Evolutionary conservation across 2,888 invertebrate genomes (phyloP), one percentile per base, ranked within the genome.

Genomic region (Stenchaetothrips biformis): DNA sequence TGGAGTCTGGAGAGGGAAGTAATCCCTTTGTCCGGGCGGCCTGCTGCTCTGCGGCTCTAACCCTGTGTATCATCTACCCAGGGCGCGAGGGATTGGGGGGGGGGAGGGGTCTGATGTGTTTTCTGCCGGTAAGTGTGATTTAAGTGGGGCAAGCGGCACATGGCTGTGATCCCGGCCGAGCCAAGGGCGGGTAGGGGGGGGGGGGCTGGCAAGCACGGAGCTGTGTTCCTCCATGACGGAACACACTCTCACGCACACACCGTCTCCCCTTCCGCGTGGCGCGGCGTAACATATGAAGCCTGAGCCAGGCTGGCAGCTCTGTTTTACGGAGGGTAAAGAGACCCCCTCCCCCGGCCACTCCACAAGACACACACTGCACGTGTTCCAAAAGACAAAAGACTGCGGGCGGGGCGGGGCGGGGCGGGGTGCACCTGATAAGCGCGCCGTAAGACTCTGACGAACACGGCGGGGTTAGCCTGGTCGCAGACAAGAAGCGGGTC

Each of bases 331-430:
- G 80, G 82, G 83, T 13, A 83, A 82, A 37, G 81, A 82, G 11
- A 82, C 83, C 47, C 82, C 83, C 21, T 83, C 83, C 18, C 82
- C 83, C 81, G 83, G 59, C 82, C 82, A 7, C 81, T 82, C 78
- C 80, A 82, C 59, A 81, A 82, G 48, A 81, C 83, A 21, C 48
- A 74, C 9, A 37, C 37, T 37, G 37, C 37, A 37, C 37, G 37
- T 37, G 37, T 37, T 37, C 37, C 37, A 37, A 37, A 37, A 37
- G 37, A 37, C 37, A 37, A 37, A 37, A 37, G 1, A 37, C 25
- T 11, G 67, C 67, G 25, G 9, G 67, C 67, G 25, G 67, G 67
- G 67, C 67, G 21, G 67, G 53, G 53, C 53, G 9, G 53, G 53
- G 53, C 53, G 53, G 53, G 53, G 37, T 37, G 37, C 37, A 37